Base-by-base conservation (phyloP, 1,140 invertebrate species). In the Drepana arcuata region DNA sequence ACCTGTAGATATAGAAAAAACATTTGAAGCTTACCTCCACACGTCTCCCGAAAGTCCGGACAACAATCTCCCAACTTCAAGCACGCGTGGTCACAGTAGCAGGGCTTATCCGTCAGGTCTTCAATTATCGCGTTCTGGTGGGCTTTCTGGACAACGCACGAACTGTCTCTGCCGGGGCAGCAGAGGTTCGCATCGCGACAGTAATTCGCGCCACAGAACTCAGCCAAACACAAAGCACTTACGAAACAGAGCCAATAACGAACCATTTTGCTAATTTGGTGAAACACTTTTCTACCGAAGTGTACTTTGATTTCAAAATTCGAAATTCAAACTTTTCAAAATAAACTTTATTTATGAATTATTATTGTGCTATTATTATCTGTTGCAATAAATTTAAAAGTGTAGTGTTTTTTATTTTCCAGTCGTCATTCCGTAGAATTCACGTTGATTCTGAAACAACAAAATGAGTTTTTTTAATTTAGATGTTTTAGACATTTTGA, bases 1-100 rank as follows among this genome's bases (percentile, higher is more conserved):
- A n/a, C n/a, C n/a, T n/a, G n/a, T n/a, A n/a, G n/a, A n/a, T n/a
- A n/a, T n/a, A n/a, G n/a, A 18, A 32, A 34, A 32, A 37, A 30
- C 5, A 40, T 16, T 30, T 10, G 26, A 9, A 10, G 40, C 57
- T 57, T 83, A 95, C 93, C 93, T 83, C 92, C 91, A 63, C 93
- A 95, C 41, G 92, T 90, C 40, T 93, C 88, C 65, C 93, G 92
- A 66, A 94, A 95, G 68, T 95, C 93, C 1, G 87, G 78, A 78
- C 93, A 95, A 72, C 93, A 95, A 52, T 95, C 93, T 23, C 92
- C 92, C 2, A 95, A 83, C 59, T 93, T 94, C 49, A 95, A 85
- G 64, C 93, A 95, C 16, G 93, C 93, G 66, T 95, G 92, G 77
- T 95, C 93, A 78, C 93, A 95, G 63, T 95, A 95, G 68, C 93